Evolutionary conservation across 2,113 vertebrate genomes (phyloP), one percentile per base, ranked within the genome.

Genomic region (Astur gentilis): DNA sequence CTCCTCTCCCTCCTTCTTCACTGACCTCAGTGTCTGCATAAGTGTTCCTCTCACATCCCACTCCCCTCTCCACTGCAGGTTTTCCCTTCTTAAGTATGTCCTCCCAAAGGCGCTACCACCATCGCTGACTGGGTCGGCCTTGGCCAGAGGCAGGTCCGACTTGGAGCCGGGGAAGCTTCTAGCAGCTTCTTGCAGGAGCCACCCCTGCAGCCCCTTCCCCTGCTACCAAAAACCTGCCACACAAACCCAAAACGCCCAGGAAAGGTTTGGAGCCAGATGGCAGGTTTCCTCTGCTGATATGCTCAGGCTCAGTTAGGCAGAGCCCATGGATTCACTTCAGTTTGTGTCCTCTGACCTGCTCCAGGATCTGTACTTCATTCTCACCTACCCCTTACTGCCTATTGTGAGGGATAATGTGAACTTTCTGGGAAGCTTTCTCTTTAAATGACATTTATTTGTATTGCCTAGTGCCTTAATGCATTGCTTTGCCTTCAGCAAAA

Each of bases 401-500:
- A 3, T 47, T 88, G 17, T 58, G 65, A 85, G 34, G 57, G 85
- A 62, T 75, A 83, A 79, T 42, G 32, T 40, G 82, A 94, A 79
- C 91, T 80, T 95, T 72, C 73, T 87, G 50, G 81, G 90, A 85
- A 70, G 66, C 78, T 93, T 93, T 94, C 87, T 90, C 65, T 87
- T 91, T 89, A 92, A 92, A n/a, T 89, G 72, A 47, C 10, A 7
- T 94, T 90, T 94, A 73, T 92, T 95, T 89, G 75, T 85, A 73
- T 93, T 95, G 93, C 78, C 45, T 95, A 38, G 40, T 83, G 57
- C 64, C 45, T 94, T 94, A 91, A 94, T 91, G 60, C 36, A n/a
- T 83, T 93, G 78, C 92, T 94, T 96, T 94, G 92, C 95, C 85
- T 95, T 91, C 71, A 64, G 85, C 16, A 1, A 83, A 95, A 92